Percentiles rank a stretch among this genome's conserved stretches.
Evolutionary conservation across 2,797 vertebrate species (phyloP).

Genomic region (Enteromius afrohamiltoni): DNA sequence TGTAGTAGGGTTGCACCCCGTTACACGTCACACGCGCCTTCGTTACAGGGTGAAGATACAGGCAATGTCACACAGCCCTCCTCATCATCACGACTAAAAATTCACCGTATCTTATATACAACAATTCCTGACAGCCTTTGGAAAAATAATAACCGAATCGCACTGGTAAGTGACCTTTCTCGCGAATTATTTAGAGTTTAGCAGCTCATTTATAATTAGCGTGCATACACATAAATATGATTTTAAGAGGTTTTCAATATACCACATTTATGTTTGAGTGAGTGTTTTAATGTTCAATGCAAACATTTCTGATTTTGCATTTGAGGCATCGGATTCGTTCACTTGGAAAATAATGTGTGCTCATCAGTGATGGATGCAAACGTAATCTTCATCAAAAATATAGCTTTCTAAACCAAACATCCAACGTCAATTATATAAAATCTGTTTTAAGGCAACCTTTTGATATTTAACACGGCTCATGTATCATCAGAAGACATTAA

Average conservation of each 20-base stretch:
- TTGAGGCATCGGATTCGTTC: background rate
- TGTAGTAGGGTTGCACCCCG: slow-evolving; percentile 61
- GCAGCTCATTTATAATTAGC: background rate
- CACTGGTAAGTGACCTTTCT: slow-evolving; percentile 36
- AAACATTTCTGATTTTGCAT: background rate
- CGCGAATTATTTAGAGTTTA: background rate
- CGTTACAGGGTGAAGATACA: slow-evolving; percentile 54
- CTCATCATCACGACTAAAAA: slow-evolving; percentile 24
- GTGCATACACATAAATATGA: background rate
- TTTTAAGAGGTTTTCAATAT: background rate
- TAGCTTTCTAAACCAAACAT: background rate
- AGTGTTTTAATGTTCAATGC: background rate
- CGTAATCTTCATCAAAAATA: background rate
- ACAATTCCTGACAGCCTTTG: background rate
- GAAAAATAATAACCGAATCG: background rate
- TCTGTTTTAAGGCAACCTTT: background rate
- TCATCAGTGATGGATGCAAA: slow-evolving; percentile 19
- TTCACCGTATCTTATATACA: background rate
- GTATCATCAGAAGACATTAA: background rate
- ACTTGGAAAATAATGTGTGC: background rate
- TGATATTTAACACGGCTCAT: background rate
- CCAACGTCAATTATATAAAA: background rate
- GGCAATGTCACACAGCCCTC: slow-evolving; percentile 47
- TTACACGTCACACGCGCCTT: slow-evolving; percentile 44
- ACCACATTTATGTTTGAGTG: background rate